These are phyloP conservation scores for Drosophila paramelanica DNA, from an alignment of 2,888 invertebrate genomes.

Conservation along the genomic window DNA sequence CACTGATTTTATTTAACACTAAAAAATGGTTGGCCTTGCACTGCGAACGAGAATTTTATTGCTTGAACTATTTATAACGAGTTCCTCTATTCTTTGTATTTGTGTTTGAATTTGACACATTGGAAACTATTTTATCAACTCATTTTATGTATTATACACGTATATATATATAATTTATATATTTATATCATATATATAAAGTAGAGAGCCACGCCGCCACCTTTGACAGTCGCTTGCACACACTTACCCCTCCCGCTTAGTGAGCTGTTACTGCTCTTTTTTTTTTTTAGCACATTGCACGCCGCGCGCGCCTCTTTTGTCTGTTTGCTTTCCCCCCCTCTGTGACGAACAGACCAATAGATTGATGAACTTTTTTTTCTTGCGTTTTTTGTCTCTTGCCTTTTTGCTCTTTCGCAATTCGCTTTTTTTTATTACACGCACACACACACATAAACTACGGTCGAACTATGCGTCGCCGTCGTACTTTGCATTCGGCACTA, in stretches of 20 bases:
- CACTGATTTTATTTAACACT: slow-evolving; percentile 28
- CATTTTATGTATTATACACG: slow-evolving; percentile 3
- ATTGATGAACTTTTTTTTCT: slow-evolving; percentile 40
- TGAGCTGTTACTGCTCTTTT: slow-evolving; percentile 53
- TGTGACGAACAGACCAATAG: slow-evolving; percentile 33
- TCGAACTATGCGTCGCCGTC: slow-evolving; percentile 65
- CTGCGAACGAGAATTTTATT: slow-evolving; percentile 16
- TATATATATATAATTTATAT: slow-evolving; percentile 1
- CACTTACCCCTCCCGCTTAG: slow-evolving; percentile 42
- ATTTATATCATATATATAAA: slow-evolving; percentile 12
- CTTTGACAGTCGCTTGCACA: slow-evolving; percentile 22
- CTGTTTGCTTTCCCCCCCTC: slow-evolving; percentile 36
- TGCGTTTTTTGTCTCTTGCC: slow-evolving; percentile 34
- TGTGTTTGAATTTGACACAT: slow-evolving; percentile 1
- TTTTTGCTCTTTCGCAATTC: slow-evolving; percentile 63
- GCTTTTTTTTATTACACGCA: slow-evolving; percentile 42
- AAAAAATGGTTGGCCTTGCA: slow-evolving; percentile 40
- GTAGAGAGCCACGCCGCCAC: slow-evolving; percentile 42
- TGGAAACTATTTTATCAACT: not conserved
- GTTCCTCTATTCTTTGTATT: slow-evolving; percentile 3
- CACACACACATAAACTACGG: slow-evolving; percentile 47
- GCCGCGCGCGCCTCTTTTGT: slow-evolving; percentile 62
- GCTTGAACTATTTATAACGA: slow-evolving; percentile 23
- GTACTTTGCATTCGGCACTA: slow-evolving; percentile 60
- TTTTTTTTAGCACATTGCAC: slow-evolving; percentile 58